Evolutionary conservation across 2,888 invertebrate genomes (phyloP), one percentile per base, ranked within the genome.

Genomic region (Nemapogon koenigi): DNA sequence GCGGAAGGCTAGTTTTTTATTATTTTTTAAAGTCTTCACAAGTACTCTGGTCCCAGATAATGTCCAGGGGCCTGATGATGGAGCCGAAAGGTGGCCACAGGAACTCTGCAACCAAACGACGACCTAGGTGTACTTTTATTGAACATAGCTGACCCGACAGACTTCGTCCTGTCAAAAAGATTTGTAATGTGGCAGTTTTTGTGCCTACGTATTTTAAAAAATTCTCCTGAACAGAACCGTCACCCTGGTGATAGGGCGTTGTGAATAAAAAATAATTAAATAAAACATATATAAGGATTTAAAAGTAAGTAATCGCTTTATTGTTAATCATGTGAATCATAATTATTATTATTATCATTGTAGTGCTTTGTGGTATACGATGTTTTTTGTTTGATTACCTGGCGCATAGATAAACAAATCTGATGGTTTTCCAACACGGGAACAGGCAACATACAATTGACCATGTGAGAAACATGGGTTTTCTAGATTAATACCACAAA

Each of bases 401-500:
- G n/a, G n/a, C n/a, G n/a, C n/a, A n/a, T n/a, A n/a, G n/a, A n/a
- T n/a, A n/a, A n/a, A n/a, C n/a, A n/a, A n/a, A n/a, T n/a, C n/a
- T n/a, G n/a, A n/a, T n/a, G n/a, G n/a, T n/a, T n/a, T n/a, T n/a
- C 43, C 43, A 3, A 37, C 28, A 39, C 37, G 31, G 26, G 41
- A 41, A 17, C 40, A 19, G 19, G 38, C 38, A 19, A 42, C 42
- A 42, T 43, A 43, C 32, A 43, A 19, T 26, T 43, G 43, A 17
- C 43, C 39, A 37, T 43, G 41, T 16, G 43, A 39, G 39, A 43
- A 43, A 22, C 43, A 43, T 28, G 41, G 39, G 43, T 40, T 36
- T 22, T 41, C 38, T 43, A 45, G 38, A 46, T 50, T 49, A 37
- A 49, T 41, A 35, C 47, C 46, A 45, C 48, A 51, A 47, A 51